Base-by-base conservation (phyloP, 2,888 invertebrate species). In the Choristoneura rosaceana region DNA sequence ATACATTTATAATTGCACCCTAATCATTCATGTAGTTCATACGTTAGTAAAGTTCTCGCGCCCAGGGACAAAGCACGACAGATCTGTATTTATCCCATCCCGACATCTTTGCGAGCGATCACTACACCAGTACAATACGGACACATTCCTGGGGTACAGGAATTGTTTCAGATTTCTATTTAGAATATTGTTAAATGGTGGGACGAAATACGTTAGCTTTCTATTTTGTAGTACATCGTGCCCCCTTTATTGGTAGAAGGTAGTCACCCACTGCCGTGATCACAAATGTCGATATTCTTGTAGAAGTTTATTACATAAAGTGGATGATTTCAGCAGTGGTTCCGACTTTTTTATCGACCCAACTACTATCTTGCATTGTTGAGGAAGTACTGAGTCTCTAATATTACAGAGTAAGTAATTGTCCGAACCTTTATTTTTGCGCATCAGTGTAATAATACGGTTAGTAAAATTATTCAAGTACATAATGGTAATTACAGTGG, bases 61-160 rank as follows among this genome's bases (percentile, higher is more conserved):
- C 80, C 79, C 75, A 75, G 73, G 79, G 78, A 84, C 87, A 83
- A 78, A 83, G 76, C 83, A 84, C 84, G 85, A 89, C 90, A 89
- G 88, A 87, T 88, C 88, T 81, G 85, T 89, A 90, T 91, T 92
- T 91, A 92, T 89, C 83, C 83, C 84, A 34, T n/a, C 47, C 41
- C 7, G 55, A 41, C 58, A 73, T 73, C 73, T 47, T 45, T n/a
- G 68, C 69, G 83, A 81, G 83, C 84, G 85, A 87, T 87, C 86
- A 82, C 75, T 78, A 78, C n/a, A 34, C 38, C 52, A n/a, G 15
- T 14, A 73, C 71, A 68, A 71, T 73, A 17, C 50, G 68, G 43
- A 70, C 63, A 69, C 64, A 74, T 70, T 73, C 69, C 69, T 63
- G 9, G 12, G 62, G 34, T 50, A 47, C 58, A 52, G 55, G 55